Conservation (phyloP, 2,888 invertebrate genomes). For the Callyntrura sp. region DNA sequence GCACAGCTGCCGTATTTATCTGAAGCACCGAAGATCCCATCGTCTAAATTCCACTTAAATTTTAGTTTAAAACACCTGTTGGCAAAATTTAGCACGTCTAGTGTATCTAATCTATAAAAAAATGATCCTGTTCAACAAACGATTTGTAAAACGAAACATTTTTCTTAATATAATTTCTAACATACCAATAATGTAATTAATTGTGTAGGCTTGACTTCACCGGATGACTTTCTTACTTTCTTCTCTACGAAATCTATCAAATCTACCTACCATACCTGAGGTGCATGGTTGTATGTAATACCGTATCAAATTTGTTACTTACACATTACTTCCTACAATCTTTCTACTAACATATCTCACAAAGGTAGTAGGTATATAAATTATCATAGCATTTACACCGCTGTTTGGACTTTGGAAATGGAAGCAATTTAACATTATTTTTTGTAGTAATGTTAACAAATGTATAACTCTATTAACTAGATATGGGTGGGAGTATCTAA, state of each 20-base stretch:
- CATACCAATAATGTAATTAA: conserved; percentile 1
- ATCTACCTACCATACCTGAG: conserved; percentile 18
- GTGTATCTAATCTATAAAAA: background rate
- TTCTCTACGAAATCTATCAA: conserved; percentile 22
- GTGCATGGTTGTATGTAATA: conserved; percentile 25
- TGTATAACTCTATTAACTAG: conserved; percentile 40
- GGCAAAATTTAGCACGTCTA: conserved; percentile 16
- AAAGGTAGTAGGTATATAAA: conserved; percentile 18
- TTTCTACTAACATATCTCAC: conserved; percentile 5
- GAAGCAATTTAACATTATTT: conserved; percentile 45
- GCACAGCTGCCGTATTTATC: conserved; percentile 26
- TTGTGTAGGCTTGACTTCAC: background rate
- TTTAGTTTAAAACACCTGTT: conserved; percentile 3
- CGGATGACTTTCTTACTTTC: background rate
- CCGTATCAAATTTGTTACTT: conserved; percentile 6
- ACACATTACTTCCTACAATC: background rate
- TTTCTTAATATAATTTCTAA: conserved; percentile 1
- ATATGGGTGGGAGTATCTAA: conserved; percentile 42
- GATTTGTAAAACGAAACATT: conserved; percentile 20
- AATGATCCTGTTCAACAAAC: too few relatives aligned
- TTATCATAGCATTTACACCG: background rate
- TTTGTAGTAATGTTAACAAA: background rate
- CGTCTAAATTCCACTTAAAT: conserved; percentile 39
- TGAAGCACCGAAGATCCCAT: conserved; percentile 45
- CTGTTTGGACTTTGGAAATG: conserved; percentile 21